Evolutionary conservation across 1,140 invertebrate genomes (phyloP).

Genomic region (Bemisia tabaci): DNA sequence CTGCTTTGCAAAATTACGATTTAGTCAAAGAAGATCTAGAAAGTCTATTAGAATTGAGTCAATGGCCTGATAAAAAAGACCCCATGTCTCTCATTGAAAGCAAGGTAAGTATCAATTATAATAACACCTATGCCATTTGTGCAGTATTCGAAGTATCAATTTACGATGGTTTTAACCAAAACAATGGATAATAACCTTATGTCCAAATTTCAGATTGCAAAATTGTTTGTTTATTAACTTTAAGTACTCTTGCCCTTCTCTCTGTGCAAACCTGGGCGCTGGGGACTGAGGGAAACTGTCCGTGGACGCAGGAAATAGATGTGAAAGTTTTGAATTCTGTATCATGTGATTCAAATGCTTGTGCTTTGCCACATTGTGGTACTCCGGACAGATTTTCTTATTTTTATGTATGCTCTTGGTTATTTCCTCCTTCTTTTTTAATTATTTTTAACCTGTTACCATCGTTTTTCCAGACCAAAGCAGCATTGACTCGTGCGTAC

Average conservation of each 20-base stretch:
- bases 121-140: conserved; percentile 9
- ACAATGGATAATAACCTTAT: conserved; percentile 8
- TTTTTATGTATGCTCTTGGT: no score
- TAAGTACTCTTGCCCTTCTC: conserved; percentile 8
- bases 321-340: no score
- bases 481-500: conserved; percentile 80
- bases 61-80: conserved; percentile 69
- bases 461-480: conserved; percentile 71
- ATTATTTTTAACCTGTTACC: no score
- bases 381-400: no score
- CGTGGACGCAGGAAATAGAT: no score
- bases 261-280: no score
- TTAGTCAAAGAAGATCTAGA: conserved; percentile 84
- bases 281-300: no score
- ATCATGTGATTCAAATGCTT: no score
- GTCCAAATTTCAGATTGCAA: background rate
- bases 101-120: conserved; percentile 42
- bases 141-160: background rate
- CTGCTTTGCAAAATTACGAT: conserved; percentile 67
- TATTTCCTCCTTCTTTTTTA: no score
- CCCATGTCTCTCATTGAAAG: conserved; percentile 58
- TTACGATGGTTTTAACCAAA: background rate
- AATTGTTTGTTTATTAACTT: conserved; percentile 10
- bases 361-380: no score
- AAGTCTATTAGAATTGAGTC: conserved; percentile 63